Percentiles rank a stretch among this genome's conserved stretches.
These are phyloP conservation scores for Drosophila sp. DNA, from an alignment of 1,140 invertebrate species.

Conservation along the genomic window DNA sequence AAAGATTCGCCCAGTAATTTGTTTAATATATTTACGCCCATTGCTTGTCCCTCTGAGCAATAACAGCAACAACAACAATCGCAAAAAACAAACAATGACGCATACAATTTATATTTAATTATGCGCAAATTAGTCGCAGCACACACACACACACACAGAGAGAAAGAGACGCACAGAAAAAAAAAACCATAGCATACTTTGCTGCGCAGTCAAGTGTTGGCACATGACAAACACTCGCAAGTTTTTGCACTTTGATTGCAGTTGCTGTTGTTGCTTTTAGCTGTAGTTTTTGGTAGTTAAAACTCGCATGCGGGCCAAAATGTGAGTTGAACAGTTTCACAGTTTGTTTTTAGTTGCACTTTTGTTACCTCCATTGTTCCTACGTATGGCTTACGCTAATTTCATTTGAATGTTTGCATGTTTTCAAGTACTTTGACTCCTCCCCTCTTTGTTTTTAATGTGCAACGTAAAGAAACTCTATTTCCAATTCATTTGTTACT, in stretches of 20 bases:
- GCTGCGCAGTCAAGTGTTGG: slow-evolving; percentile 64
- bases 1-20: slow-evolving; percentile 59
- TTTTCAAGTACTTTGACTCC: neutral
- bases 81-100: slow-evolving; percentile 68
- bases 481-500: neutral
- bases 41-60: slow-evolving; percentile 61
- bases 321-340: slow-evolving; percentile 9
- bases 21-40: slow-evolving; percentile 81
- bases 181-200: slow-evolving; percentile 66
- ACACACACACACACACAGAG: slow-evolving; percentile 19
- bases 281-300: slow-evolving; percentile 5
- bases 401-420: slow-evolving; percentile 10
- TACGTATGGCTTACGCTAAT: slow-evolving; percentile 12
- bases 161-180: neutral
- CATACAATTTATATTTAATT: slow-evolving; percentile 81
- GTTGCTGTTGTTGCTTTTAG: slow-evolving; percentile 2
- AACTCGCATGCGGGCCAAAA: slow-evolving; percentile 8
- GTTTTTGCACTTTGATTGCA: slow-evolving; percentile 56
- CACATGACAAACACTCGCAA: slow-evolving; percentile 80
- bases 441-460: neutral
- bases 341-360: slow-evolving; percentile 14
- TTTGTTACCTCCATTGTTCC: slow-evolving; percentile 7
- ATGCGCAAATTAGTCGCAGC: slow-evolving; percentile 75
- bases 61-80: slow-evolving; percentile 34
- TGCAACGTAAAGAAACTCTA: neutral